Conservation (phyloP, 2,888 invertebrate genomes). For the Meandrusa payeni region DNA sequence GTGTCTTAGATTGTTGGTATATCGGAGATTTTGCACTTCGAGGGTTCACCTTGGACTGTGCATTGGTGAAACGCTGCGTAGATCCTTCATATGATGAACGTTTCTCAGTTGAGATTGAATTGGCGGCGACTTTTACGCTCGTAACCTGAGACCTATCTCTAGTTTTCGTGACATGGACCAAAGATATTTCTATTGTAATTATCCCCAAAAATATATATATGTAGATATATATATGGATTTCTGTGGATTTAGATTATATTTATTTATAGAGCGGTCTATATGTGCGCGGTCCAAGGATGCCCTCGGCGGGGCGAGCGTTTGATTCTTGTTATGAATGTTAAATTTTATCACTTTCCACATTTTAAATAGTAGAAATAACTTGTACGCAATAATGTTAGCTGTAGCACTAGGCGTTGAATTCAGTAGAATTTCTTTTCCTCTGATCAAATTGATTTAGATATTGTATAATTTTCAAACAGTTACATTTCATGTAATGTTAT, state of each 20-base stretch:
- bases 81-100: constrained; percentile 16
- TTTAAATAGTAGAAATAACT: constrained; percentile 40
- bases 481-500: constrained; percentile 27
- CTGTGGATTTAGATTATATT: constrained; percentile 16
- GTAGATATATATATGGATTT: constrained; percentile 4
- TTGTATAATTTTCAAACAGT: constrained; percentile 18
- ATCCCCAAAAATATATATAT: constrained; percentile 12
- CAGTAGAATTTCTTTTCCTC: constrained; percentile 18
- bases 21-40: constrained; percentile 30
- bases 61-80: constrained; percentile 11
- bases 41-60: constrained; percentile 16
- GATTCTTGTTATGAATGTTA: constrained; percentile 65
- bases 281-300: constrained; percentile 38
- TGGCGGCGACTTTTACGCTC: constrained; percentile 7
- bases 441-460: constrained; percentile 7
- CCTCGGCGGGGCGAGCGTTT: constrained; percentile 41
- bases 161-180: constrained; percentile 48
- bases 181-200: constrained; percentile 39
- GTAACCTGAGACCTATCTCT: constrained; percentile 30
- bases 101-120: constrained; percentile 13
- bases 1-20: constrained; percentile 76
- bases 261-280: constrained; percentile 23
- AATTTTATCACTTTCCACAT: constrained; percentile 64
- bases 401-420: constrained; percentile 42
- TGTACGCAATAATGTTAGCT: constrained; percentile 31